Conservation (phyloP, 2,113 vertebrate species). For the Menura novaehollandiae region DNA sequence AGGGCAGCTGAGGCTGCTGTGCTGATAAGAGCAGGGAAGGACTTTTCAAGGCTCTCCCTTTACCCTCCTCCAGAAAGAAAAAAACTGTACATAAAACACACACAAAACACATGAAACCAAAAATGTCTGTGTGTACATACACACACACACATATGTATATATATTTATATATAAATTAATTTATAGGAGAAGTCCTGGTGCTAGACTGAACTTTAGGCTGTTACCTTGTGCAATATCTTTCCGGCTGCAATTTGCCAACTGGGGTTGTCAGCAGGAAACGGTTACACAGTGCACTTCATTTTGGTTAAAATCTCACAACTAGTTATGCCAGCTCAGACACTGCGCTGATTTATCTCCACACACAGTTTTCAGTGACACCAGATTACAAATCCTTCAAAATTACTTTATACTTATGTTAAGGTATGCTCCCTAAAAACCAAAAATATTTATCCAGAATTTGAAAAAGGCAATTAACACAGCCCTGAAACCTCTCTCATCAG, state of each 20-base stretch:
- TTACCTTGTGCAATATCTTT: slow-evolving; percentile 66
- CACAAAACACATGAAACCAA: background rate
- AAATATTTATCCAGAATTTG: slow-evolving; percentile 43
- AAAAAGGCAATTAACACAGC: slow-evolving; percentile 75
- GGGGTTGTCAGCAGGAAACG: slow-evolving; percentile 65
- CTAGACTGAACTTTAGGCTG: slow-evolving; percentile 77
- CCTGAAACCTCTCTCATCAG: slow-evolving; percentile 55
- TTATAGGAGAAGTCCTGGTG: slow-evolving; percentile 60
- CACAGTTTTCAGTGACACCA: background rate
- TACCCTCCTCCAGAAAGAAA: slow-evolving; percentile 78
- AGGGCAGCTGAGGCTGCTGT: slow-evolving; percentile 96
- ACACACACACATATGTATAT: background rate
- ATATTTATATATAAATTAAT: background rate
- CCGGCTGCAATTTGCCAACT: slow-evolving; percentile 74
- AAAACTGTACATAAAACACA: slow-evolving; percentile 54
- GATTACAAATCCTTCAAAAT: background rate
- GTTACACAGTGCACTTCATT: slow-evolving; percentile 62
- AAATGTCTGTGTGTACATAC: background rate
- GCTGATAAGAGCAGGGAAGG: slow-evolving; percentile 91
- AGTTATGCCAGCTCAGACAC: slow-evolving; percentile 44
- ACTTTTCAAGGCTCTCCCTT: slow-evolving; percentile 80
- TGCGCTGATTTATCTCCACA: background rate
- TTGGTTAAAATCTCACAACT: slow-evolving; percentile 57
- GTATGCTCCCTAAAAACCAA: background rate
- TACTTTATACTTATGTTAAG: background rate